Conservation (phyloP, 2,888 invertebrate species). For the Spatulosminthurus flaviceps region DNA sequence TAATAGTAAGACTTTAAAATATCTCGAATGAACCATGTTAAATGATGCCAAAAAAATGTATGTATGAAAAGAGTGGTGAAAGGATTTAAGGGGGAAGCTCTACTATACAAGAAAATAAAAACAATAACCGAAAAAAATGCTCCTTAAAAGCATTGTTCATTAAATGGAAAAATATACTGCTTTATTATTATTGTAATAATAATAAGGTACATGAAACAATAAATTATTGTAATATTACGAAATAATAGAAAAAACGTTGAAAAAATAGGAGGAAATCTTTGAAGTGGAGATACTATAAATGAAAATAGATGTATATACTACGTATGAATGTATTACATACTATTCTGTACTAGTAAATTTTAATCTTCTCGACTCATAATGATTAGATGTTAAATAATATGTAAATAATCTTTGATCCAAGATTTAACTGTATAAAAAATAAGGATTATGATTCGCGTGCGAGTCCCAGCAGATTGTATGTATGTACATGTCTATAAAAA, state of each 20-base stretch:
- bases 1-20: background rate
- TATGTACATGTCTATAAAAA: background rate
- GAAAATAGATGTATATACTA: background rate
- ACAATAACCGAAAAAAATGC: conserved; percentile 6
- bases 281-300: background rate
- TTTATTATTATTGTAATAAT: too few relatives aligned
- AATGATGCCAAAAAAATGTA: background rate
- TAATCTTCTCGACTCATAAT: background rate
- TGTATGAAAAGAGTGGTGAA: background rate
- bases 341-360: background rate
- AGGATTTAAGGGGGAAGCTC: background rate
- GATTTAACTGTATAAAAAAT: too few relatives aligned
- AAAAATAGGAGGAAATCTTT: background rate
- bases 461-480: background rate
- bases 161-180: too few relatives aligned
- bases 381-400: background rate
- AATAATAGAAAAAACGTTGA: background rate
- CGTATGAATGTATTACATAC: too few relatives aligned
- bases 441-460: conserved; percentile 15
- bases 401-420: too few relatives aligned
- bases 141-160: background rate
- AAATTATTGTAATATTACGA: background rate
- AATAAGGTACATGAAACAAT: background rate
- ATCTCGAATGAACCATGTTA: background rate
- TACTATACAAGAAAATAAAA: background rate